Conservation (phyloP, 2,888 invertebrate genomes). For the Thymelicus sylvestris region DNA sequence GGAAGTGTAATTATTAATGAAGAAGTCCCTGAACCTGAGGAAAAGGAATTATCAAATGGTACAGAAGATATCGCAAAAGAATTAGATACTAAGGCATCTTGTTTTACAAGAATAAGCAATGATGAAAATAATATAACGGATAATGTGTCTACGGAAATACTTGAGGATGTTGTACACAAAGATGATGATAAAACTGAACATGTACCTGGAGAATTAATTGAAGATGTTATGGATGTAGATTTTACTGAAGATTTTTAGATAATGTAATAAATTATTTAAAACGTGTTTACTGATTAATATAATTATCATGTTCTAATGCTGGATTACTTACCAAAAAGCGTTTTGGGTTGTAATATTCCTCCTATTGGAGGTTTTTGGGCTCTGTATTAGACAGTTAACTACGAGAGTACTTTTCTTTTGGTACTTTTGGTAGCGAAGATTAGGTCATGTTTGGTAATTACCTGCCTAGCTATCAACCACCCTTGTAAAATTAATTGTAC, state of each 20-base stretch:
- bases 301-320: too few species aligned
- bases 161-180: neutral
- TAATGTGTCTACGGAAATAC: neutral
- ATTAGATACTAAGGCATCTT: neutral
- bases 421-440: too few species aligned
- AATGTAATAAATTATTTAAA: constrained; percentile 39
- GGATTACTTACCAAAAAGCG: too few species aligned
- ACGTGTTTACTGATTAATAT: too few species aligned
- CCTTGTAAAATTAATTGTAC: too few species aligned
- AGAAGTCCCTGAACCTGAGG: constrained; percentile 1
- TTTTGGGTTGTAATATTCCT: too few species aligned
- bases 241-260: constrained; percentile 69
- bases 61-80: constrained; percentile 8
- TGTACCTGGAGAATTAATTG: constrained; percentile 30
- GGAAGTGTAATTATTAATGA: constrained; percentile 17
- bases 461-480: too few species aligned
- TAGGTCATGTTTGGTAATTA: too few species aligned
- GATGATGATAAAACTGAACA: constrained; percentile 14
- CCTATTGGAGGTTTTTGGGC: too few species aligned
- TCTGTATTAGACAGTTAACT: too few species aligned
- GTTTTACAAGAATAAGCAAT: neutral
- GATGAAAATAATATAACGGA: neutral
- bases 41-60: constrained; percentile 15
- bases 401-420: too few species aligned
- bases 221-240: constrained; percentile 66